These are phyloP conservation scores for Leptobrachium ailaonicum DNA, from an alignment of 2,113 vertebrate genomes.

Conservation along the genomic window DNA sequence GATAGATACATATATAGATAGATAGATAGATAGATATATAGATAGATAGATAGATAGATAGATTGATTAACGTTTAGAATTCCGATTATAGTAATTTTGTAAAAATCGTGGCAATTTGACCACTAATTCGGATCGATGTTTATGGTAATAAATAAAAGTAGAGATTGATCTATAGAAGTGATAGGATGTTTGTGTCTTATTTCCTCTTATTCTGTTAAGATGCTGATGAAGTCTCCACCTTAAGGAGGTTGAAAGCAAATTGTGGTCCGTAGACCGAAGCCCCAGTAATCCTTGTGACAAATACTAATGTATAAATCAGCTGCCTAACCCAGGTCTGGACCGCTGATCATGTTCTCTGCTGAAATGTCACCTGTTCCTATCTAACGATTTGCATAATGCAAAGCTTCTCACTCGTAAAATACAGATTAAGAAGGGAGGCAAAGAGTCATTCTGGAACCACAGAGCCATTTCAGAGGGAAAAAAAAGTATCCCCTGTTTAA, in stretches of 20 bases:
- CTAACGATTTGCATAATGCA: constrained; percentile 99
- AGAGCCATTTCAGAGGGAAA: constrained; percentile 85
- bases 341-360: constrained; percentile 85
- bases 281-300: constrained; percentile 86
- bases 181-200: not conserved
- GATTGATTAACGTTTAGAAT: too few relatives aligned
- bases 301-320: constrained; percentile 99
- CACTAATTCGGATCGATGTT: too few relatives aligned
- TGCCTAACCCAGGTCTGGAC: constrained; percentile 79
- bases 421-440: constrained; percentile 98
- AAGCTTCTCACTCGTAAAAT: constrained; percentile 99
- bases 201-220: not conserved
- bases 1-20: too few relatives aligned
- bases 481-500: constrained; percentile 77
- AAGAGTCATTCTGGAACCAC: constrained; percentile 92
- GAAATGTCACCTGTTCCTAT: constrained; percentile 99
- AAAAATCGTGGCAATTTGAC: too few relatives aligned
- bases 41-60: too few relatives aligned
- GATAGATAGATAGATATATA: too few relatives aligned
- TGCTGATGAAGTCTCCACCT: constrained; percentile 76
- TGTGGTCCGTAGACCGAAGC: constrained; percentile 75
- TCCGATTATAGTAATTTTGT: too few relatives aligned
- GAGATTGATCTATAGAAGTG: too few relatives aligned
- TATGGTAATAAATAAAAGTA: too few relatives aligned
- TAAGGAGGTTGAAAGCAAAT: constrained; percentile 74